phyloP scores from a whole-genome alignment of 1,140 invertebrate species.

The Octopus bimaculoides region DNA sequence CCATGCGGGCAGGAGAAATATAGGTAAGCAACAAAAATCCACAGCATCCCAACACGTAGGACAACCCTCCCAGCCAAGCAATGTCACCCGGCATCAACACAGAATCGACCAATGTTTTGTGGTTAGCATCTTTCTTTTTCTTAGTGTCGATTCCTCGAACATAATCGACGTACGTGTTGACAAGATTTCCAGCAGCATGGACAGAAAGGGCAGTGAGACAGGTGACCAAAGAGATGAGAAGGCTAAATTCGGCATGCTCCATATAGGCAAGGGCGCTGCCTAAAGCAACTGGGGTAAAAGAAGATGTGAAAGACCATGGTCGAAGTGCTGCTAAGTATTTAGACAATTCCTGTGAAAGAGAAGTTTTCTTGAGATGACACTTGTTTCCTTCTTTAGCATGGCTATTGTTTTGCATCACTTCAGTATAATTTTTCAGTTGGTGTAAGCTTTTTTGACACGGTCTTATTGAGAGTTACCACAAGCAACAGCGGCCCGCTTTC shows the following conservation, averaged over 20 bases:
- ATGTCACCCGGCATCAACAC: conserved; percentile 83
- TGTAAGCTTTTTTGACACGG: no score
- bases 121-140: conserved; percentile 72
- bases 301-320: conserved; percentile 90
- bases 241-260: conserved; percentile 69
- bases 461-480: no score
- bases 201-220: conserved; percentile 83
- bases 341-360: background rate
- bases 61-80: conserved; percentile 78
- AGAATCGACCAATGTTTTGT: conserved; percentile 88
- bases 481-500: no score
- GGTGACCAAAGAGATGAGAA: conserved; percentile 76
- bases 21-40: conserved; percentile 79
- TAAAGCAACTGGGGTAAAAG: conserved; percentile 82
- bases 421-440: no score
- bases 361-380: background rate
- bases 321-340: conserved; percentile 66
- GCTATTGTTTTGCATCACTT: no score
- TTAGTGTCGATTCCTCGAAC: conserved; percentile 87
- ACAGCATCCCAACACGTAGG: conserved; percentile 84
- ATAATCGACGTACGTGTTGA: conserved; percentile 95
- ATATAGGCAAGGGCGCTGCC: conserved; percentile 85
- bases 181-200: conserved; percentile 93
- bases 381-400: no score
- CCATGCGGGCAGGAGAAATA: conserved; percentile 86